Evolutionary conservation across 2,888 invertebrate genomes (phyloP).

Genomic region (Standfussiana lucernea): DNA sequence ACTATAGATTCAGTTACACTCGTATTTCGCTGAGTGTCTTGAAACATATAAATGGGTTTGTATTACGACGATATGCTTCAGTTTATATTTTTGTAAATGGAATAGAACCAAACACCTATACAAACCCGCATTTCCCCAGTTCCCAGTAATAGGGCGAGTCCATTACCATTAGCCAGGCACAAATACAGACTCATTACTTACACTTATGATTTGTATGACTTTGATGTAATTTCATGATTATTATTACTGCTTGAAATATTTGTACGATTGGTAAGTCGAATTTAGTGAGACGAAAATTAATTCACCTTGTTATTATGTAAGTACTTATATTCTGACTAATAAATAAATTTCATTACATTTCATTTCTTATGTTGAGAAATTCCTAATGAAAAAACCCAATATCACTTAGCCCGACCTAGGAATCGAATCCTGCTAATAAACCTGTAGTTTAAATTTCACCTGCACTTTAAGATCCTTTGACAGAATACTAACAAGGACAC

Average conservation of each 20-base stretch:
- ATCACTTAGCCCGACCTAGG: background rate
- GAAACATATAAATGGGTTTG: background rate
- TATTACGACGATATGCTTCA: background rate
- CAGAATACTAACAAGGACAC: background rate
- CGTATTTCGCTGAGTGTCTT: background rate
- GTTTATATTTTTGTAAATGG: background rate
- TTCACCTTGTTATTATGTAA: no score
- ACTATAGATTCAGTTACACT: background rate
- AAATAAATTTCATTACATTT: no score
- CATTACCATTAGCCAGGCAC: background rate
- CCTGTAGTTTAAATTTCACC: background rate
- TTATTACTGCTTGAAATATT: no score
- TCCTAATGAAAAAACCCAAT: background rate
- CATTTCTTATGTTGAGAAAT: no score
- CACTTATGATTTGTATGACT: no score
- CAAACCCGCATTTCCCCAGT: background rate
- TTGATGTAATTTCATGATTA: no score
- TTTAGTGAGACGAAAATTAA: no score
- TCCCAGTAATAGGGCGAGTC: background rate
- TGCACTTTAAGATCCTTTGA: background rate
- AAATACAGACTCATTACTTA: background rate
- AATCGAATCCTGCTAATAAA: background rate
- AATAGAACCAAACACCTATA: background rate
- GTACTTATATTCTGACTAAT: no score
- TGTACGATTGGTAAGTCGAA: no score